phyloP scores from a whole-genome alignment of 2,797 vertebrate species.

The Melanogrammus aeglefinus region DNA sequence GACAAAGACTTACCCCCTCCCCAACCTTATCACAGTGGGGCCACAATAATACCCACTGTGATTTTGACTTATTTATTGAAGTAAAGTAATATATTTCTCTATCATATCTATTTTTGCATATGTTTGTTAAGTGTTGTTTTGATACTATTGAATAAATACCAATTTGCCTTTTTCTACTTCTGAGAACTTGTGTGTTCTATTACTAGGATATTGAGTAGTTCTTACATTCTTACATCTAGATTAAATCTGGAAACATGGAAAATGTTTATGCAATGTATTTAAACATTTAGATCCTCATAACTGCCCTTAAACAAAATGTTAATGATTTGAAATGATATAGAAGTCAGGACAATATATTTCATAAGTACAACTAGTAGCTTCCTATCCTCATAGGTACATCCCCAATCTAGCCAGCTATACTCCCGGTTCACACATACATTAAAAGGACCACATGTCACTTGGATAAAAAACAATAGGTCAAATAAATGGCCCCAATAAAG shows the following conservation, averaged over 20 bases:
- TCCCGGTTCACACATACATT: not conserved
- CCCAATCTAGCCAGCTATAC: not conserved
- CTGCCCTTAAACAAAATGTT: not conserved
- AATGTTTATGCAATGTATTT: not conserved
- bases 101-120: constrained; percentile 75
- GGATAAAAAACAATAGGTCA: not conserved
- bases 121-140: constrained; percentile 72
- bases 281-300: not conserved
- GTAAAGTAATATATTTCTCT: constrained; percentile 97
- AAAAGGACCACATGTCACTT: not conserved
- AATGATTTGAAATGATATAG: not conserved
- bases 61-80: constrained; percentile 89
- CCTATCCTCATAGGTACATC: not conserved
- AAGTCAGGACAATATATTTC: not conserved
- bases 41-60: constrained; percentile 69
- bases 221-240: not conserved
- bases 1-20: constrained; percentile 58
- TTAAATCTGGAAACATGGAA: not conserved
- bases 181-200: constrained; percentile 1
- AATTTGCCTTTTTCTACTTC: constrained; percentile 55
- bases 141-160: constrained; percentile 76
- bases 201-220: not conserved
- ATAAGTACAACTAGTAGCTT: not conserved
- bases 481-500: not conserved
- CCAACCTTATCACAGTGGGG: constrained; percentile 74